Percentiles rank a stretch among this genome's conserved stretches.
Evolutionary conservation across 2,888 invertebrate species (phyloP).

Genomic region (Mythimna albipuncta): DNA sequence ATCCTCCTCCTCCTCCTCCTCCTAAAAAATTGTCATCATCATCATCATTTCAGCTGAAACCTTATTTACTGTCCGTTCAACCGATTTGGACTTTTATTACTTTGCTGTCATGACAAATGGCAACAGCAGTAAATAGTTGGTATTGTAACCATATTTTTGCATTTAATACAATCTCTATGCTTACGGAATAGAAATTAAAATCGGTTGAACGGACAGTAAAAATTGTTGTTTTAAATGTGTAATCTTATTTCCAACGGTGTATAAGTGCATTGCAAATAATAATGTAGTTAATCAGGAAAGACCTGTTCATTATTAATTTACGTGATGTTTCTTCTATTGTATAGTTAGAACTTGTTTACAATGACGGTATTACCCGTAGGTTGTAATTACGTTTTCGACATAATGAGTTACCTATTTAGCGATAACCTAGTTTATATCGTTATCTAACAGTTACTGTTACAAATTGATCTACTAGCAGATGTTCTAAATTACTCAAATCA

Average conservation of each 20-base stretch:
- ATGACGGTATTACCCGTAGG: background rate
- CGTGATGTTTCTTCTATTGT: conserved; percentile 1
- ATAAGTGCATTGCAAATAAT: background rate
- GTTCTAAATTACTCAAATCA: conserved; percentile 40
- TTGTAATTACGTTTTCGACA: conserved; percentile 27
- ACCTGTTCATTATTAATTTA: background rate
- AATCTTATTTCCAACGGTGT: no score
- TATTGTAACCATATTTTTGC: no score
- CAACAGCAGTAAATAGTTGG: no score
- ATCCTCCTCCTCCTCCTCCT: no score
- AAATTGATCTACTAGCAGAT: conserved; percentile 43
- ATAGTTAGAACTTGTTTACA: background rate
- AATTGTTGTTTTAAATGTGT: no score
- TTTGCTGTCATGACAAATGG: no score
- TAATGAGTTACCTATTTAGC: conserved; percentile 12
- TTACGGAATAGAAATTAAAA: no score
- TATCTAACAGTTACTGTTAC: conserved; percentile 48
- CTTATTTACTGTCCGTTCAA: no score
- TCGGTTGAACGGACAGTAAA: no score
- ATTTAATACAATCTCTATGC: no score
- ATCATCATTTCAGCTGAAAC: background rate
- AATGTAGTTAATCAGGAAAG: background rate
- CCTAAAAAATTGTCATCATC: no score
- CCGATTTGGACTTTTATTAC: no score
- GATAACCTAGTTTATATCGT: conserved; percentile 56